Conservation (phyloP, 64 coral and sea anemone species). For the Montipora cactus region DNA sequence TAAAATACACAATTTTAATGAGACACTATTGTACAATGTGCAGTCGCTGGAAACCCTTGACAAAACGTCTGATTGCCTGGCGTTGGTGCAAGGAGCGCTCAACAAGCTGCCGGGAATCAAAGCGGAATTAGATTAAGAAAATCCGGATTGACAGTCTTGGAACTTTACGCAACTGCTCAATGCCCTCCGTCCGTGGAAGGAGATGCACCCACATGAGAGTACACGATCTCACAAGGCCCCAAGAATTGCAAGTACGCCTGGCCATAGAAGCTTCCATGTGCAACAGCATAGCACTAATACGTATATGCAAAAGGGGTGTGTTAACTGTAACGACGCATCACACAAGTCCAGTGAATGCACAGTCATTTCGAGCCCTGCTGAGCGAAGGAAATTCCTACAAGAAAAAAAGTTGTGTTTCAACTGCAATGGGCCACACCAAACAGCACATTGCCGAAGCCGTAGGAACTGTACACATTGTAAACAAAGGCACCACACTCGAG, state of each 20-base stretch:
- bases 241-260: not conserved
- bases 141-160: not conserved
- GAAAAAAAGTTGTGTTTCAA: conserved; percentile 18
- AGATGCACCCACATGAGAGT: not conserved
- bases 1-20: conserved; percentile 33
- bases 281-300: not conserved
- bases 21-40: conserved; percentile 61
- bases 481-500: not conserved
- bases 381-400: not conserved
- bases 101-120: conserved; percentile 44
- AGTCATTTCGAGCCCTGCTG: not conserved
- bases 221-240: not conserved
- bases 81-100: not conserved
- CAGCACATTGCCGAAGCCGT: conserved; percentile 15
- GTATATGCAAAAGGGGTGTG: not conserved
- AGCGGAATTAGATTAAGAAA: not conserved
- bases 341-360: conserved; percentile 12
- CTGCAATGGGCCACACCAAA: conserved; percentile 1
- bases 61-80: not conserved
- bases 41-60: conserved; percentile 48
- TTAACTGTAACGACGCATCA: not conserved
- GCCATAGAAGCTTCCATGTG: not conserved
- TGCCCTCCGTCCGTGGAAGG: not conserved
- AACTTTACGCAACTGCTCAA: not conserved
- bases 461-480: conserved; percentile 7